A percentile compares a stretch with the other conserved stretches of the same genome.
Evolutionary conservation across 2,113 vertebrate genomes (phyloP).

Genomic region (Xiphophorus couchianus): DNA sequence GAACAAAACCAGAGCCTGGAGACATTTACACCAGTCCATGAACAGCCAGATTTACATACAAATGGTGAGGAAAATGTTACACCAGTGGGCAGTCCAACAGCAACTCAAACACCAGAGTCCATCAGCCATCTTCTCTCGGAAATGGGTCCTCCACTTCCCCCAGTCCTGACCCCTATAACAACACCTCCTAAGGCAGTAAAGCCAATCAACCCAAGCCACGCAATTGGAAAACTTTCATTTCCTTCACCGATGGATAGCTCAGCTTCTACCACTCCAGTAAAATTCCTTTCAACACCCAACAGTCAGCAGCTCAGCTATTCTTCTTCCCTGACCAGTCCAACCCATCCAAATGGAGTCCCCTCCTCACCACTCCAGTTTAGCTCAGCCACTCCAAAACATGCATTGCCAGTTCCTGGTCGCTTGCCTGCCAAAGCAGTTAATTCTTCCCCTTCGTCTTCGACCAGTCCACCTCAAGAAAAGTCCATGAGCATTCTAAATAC

Average conservation of each 20-base stretch:
- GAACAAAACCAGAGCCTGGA: neutral
- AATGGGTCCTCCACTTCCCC: conserved; percentile 91
- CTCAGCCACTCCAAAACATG: conserved; percentile 95
- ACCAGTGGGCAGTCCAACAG: conserved; percentile 47
- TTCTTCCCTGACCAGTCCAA: conserved; percentile 74
- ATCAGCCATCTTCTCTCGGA: conserved; percentile 84
- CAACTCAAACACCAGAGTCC: conserved; percentile 65
- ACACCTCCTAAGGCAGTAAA: conserved; percentile 83
- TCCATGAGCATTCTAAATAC: conserved; percentile 93
- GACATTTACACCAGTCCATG: neutral
- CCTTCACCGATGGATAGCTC: conserved; percentile 78
- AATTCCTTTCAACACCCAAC: conserved; percentile 64
- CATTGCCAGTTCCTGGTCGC: conserved; percentile 91
- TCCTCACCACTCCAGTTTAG: conserved; percentile 95
- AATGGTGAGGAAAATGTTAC: neutral
- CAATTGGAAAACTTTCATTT: conserved; percentile 74
- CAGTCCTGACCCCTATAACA: conserved; percentile 84
- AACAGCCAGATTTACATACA: neutral
- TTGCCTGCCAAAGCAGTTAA: conserved; percentile 80
- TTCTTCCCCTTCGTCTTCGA: conserved; percentile 62
- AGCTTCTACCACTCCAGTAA: conserved; percentile 61
- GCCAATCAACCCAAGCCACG: conserved; percentile 73
- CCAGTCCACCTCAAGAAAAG: conserved; percentile 84
- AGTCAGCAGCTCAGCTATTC: conserved; percentile 63
- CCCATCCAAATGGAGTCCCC: conserved; percentile 77